Percentiles rank a stretch among this genome's conserved stretches.
Evolutionary conservation across 35 echinoderm and acorn worm species (phyloP).

Genomic region (Diadema setosum): DNA sequence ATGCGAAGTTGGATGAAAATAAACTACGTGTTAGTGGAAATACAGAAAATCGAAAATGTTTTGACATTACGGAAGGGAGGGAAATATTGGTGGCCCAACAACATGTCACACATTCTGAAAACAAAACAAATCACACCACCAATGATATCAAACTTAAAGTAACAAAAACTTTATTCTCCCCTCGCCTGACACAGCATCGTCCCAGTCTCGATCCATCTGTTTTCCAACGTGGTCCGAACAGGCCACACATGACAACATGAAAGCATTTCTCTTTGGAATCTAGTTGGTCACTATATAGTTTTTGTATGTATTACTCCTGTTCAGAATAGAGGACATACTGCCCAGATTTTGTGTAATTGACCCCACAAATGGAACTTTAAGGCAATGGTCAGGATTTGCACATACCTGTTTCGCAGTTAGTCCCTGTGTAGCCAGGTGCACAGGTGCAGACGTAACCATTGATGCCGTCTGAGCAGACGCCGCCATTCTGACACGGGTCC

Average conservation of each 20-base stretch:
- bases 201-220: too few relatives aligned
- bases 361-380: neutral
- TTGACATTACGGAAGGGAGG: neutral
- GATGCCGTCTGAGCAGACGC: neutral
- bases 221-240: neutral
- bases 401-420: constrained; percentile 21
- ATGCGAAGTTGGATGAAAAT: too few relatives aligned
- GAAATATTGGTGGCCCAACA: neutral
- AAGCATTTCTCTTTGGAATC: neutral
- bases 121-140: neutral
- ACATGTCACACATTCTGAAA: neutral
- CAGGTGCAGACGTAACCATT: constrained; percentile 32
- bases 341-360: neutral
- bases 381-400: neutral
- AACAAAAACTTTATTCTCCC: neutral
- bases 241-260: neutral
- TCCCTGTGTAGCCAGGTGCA: constrained; percentile 29
- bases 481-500: constrained; percentile 40
- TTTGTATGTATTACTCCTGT: neutral
- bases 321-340: neutral
- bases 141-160: neutral
- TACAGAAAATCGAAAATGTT: neutral
- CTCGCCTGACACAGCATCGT: too few relatives aligned
- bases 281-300: neutral
- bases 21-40: too few relatives aligned